phyloP scores from a whole-genome alignment of 2,113 vertebrate species.

The Hyperoodon ampullatus region DNA sequence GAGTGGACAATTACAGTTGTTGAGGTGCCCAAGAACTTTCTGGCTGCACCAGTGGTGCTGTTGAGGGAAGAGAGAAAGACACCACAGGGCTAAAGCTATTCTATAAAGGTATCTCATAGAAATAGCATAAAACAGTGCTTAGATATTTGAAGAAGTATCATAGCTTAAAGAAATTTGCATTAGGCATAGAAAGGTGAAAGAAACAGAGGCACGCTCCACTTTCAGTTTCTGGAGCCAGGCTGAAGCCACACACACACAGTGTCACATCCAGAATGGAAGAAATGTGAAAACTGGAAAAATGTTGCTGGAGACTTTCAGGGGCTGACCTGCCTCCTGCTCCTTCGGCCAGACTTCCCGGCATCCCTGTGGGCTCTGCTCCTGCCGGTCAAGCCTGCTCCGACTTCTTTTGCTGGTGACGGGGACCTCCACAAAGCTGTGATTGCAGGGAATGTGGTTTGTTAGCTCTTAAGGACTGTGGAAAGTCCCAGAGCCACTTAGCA shows the following conservation, averaged over 20 bases:
- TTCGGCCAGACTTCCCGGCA: not conserved
- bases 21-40: not conserved
- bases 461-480: conserved; percentile 39
- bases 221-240: not conserved
- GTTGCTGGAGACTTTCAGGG: not conserved
- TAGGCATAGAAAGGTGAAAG: not conserved
- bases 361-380: not conserved
- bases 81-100: not conserved
- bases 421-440: conserved; percentile 30
- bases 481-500: conserved; percentile 66
- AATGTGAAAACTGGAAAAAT: not conserved
- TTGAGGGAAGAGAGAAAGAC: not conserved
- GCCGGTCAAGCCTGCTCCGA: not conserved
- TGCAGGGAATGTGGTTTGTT: conserved; percentile 33
- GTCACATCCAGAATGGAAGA: not conserved
- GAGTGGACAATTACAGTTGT: not conserved
- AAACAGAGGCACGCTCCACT: not conserved
- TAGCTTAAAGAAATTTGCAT: not conserved
- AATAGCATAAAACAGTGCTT: not conserved
- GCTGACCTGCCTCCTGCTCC: not conserved
- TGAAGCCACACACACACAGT: not conserved
- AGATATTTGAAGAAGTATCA: conserved; percentile 5
- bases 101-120: not conserved
- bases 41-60: not conserved
- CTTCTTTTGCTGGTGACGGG: not conserved